A percentile compares a stretch with the other conserved stretches of the same genome.
Evolutionary conservation across 2,888 invertebrate genomes (phyloP).

Genomic region (Zygothrica quintamaculata): DNA sequence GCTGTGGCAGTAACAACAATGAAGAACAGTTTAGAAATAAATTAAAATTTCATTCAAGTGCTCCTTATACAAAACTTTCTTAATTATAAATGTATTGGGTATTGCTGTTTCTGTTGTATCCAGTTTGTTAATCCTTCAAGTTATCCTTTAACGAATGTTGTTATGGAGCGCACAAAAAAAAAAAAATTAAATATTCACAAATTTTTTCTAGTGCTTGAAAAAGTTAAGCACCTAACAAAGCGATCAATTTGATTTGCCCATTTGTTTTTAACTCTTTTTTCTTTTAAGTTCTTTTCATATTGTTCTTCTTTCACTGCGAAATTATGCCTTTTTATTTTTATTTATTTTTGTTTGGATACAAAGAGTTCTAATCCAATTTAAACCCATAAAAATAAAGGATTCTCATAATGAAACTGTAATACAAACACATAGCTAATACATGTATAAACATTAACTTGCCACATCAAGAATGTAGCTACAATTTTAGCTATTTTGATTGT

Average conservation of each 20-base stretch:
- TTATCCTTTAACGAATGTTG: neutral
- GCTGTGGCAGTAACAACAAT: slow-evolving; percentile 47
- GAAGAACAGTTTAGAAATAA: slow-evolving; percentile 69
- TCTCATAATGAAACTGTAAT: too few species aligned
- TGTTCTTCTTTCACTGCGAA: too few species aligned
- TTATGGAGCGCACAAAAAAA: slow-evolving; percentile 11
- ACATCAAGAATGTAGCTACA: slow-evolving; percentile 1
- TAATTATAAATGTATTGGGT: slow-evolving; percentile 73
- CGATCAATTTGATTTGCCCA: too few species aligned
- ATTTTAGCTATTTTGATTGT: slow-evolving; percentile 35
- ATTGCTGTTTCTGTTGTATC: slow-evolving; percentile 12
- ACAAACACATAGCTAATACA: too few species aligned
- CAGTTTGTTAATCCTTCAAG: neutral
- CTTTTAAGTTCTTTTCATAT: too few species aligned
- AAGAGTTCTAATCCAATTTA: too few species aligned
- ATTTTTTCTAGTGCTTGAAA: slow-evolving; percentile 2
- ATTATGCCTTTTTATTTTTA: too few species aligned
- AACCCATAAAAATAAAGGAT: too few species aligned
- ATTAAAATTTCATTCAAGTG: slow-evolving; percentile 79
- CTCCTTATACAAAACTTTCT: slow-evolving; percentile 72
- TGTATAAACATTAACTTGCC: too few species aligned
- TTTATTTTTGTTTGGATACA: too few species aligned
- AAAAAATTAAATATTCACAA: slow-evolving; percentile 17
- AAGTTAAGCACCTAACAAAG: too few species aligned
- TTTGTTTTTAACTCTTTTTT: too few species aligned